Base-by-base conservation (phyloP, 2,888 invertebrate genomes). In the Drosophila meridiana region DNA sequence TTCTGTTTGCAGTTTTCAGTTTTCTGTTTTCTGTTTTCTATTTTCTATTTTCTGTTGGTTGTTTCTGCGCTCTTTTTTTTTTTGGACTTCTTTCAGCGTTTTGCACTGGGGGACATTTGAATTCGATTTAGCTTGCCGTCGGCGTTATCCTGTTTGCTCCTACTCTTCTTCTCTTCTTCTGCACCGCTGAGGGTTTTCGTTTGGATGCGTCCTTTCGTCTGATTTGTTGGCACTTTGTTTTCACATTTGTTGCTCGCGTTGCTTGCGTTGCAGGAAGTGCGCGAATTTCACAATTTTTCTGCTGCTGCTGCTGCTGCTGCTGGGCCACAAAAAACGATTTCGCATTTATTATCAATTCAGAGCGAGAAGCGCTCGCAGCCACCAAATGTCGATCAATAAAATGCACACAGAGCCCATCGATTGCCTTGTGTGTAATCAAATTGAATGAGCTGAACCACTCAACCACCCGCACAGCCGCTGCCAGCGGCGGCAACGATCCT, bases 401-500 rank as follows among this genome's bases (percentile, higher is more conserved):
- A 62, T 66, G 57, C 74, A 75, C 50, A 66, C 36, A 63, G 34
- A 11, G 50, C 36, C 9, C 30, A 34, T 56, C 61, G 69, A 69
- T 70, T 70, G 47, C 52, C 40, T 50, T 67, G 57, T 30, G 65
- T 81, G 69, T 73, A 83, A 80, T 80, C 84, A 66, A 77, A 83
- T 83, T 52, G 81, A 70, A 48, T 57, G 40, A 40, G 47, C 70
- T 45, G 30, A 30, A 28, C 30, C 26, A 56, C 9, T 38, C 58
- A 36, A 14, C 4, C 42, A 20, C 30, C 26, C 36, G 34, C 7
- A n/a, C 8, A 42, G 20, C 40, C n/a, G n/a, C n/a, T 20, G 14
- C 13, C 3, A 5, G 11, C 36, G 32, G 26, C 8, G 26, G 14
- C 40, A 47, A 28, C 50, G 50, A 65, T 48, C 47, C 47, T 47